Percentiles rank a stretch among this genome's conserved stretches.
Evolutionary conservation across 2,797 vertebrate genomes (phyloP).

Genomic region (Chaunax sp.): DNA sequence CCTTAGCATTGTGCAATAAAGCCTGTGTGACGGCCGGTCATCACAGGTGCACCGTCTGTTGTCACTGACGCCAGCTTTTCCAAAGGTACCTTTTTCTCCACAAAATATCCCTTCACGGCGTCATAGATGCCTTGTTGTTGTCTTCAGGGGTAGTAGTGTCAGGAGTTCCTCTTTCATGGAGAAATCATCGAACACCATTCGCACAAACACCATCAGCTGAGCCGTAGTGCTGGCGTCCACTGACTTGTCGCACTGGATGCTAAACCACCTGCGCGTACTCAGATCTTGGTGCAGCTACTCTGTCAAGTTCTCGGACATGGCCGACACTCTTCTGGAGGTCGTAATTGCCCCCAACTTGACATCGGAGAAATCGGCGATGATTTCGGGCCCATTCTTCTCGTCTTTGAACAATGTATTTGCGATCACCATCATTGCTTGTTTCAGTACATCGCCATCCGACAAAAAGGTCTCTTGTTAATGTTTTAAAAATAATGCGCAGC

Average conservation of each 20-base stretch:
- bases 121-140: constrained; percentile 45
- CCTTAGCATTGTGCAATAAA: constrained; percentile 29
- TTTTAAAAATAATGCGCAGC: too few relatives aligned
- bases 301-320: constrained; percentile 28
- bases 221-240: constrained; percentile 41
- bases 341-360: constrained; percentile 32
- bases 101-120: constrained; percentile 19
- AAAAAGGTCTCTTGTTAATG: too few relatives aligned
- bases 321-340: constrained; percentile 30
- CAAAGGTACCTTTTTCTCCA: constrained; percentile 16
- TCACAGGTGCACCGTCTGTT: constrained; percentile 30
- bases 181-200: constrained; percentile 50
- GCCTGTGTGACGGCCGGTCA: constrained; percentile 32
- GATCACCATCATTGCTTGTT: constrained; percentile 39
- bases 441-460: not conserved
- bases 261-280: constrained; percentile 44
- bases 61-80: constrained; percentile 31
- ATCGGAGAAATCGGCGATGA: constrained; percentile 26
- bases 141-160: constrained; percentile 38
- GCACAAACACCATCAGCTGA: constrained; percentile 27
- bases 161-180: constrained; percentile 39
- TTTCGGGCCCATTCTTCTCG: constrained; percentile 18
- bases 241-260: constrained; percentile 47
- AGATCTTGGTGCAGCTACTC: constrained; percentile 51
- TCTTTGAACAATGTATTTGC: constrained; percentile 12